Conservation (phyloP, 2,888 invertebrate species). For the Synanthedon myopaeformis region DNA sequence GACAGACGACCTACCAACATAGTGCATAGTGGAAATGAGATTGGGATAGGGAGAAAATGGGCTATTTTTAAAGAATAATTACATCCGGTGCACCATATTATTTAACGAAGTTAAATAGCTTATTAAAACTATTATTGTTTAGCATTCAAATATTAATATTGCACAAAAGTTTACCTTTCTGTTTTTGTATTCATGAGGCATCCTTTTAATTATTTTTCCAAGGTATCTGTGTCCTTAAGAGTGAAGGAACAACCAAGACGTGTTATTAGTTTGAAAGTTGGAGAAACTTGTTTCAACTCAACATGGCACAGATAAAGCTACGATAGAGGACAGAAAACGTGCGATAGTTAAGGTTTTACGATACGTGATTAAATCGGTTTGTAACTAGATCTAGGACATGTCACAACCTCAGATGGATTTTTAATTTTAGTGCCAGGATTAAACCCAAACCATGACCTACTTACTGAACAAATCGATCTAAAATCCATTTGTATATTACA, state of each 20-base stretch:
- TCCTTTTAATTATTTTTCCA: not conserved
- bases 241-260: not conserved
- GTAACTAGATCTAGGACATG: slow-evolving; percentile 46
- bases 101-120: too few species aligned
- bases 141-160: too few species aligned
- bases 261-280: not conserved
- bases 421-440: slow-evolving; percentile 15
- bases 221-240: not conserved
- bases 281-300: not conserved
- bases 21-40: too few species aligned
- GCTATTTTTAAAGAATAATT: too few species aligned
- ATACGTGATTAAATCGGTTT: slow-evolving; percentile 5
- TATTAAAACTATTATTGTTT: too few species aligned
- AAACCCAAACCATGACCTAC: not conserved
- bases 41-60: too few species aligned
- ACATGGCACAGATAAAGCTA: not conserved
- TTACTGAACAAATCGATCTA: too few species aligned
- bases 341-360: slow-evolving; percentile 8
- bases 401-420: slow-evolving; percentile 26
- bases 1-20: too few species aligned
- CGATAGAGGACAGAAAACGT: not conserved
- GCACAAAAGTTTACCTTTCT: too few species aligned
- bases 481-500: too few species aligned
- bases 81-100: too few species aligned
- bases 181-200: too few species aligned